phyloP scores from a whole-genome alignment of 2,888 invertebrate species.

The Laothoe populi region DNA sequence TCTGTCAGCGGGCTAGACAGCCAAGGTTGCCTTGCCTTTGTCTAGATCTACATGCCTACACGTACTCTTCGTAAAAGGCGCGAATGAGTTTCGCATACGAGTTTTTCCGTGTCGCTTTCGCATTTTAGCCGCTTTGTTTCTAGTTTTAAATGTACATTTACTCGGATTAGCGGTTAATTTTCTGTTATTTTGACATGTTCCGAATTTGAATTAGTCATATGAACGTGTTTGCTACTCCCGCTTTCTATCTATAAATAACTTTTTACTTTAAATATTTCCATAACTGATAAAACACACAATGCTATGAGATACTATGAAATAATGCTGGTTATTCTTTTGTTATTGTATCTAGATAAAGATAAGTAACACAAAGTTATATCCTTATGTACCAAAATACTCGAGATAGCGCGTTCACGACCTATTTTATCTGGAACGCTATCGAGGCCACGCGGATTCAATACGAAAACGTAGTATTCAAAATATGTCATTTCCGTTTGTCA shows the following conservation, averaged over 20 bases:
- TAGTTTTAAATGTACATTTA: neutral
- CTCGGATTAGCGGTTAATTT: too few relatives aligned
- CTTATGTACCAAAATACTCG: neutral
- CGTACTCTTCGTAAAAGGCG: slow-evolving; percentile 14
- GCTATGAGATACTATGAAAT: neutral
- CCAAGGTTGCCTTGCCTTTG: slow-evolving; percentile 30
- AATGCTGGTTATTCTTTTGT: neutral
- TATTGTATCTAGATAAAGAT: neutral
- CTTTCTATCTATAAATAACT: too few relatives aligned
- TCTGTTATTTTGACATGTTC: neutral
- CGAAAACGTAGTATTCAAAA: slow-evolving; percentile 1
- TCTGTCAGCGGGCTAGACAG: slow-evolving; percentile 29
- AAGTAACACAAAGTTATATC: neutral
- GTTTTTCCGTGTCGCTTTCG: neutral
- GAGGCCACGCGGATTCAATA: neutral
- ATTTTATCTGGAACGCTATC: slow-evolving; percentile 16
- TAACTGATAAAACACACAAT: neutral
- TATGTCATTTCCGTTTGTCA: slow-evolving; percentile 18
- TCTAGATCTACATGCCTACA: slow-evolving; percentile 27
- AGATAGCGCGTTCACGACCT: neutral
- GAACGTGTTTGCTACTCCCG: too few relatives aligned
- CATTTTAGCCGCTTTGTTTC: neutral
- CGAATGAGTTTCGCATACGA: neutral
- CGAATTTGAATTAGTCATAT: neutral
- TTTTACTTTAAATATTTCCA: neutral